Base-by-base conservation (phyloP, 2,797 vertebrate genomes). In the Silurus lanzhouensis region DNA sequence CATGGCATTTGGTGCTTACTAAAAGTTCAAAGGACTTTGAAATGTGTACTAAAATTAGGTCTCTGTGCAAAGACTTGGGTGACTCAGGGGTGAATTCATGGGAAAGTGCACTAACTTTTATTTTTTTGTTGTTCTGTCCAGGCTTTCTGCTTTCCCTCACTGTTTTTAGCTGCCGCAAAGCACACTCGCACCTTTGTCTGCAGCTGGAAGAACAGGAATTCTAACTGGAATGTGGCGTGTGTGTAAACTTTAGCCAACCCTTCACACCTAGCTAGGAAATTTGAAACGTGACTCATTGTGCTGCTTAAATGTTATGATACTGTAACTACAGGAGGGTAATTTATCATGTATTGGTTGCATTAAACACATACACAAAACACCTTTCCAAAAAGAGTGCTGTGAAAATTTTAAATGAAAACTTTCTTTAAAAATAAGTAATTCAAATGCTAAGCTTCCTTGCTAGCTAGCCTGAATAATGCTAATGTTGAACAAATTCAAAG, bases 171-270 rank as follows among this genome's bases (percentile, higher is more conserved):
- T 81, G 84, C 79, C 83, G 78, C 75, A 55, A 78, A 84, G 68
- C 84, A 88, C 86, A 87, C 83, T 87, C 17, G 0, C 13, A 83
- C 72, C 87, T 88, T 88, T 90, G 84, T 90, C 75, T 88, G 83
- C 76, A 81, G 64, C 68, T 86, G 84, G 84, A 87, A 84, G 82
- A 89, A 87, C 86, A 87, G 87, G 87, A 89, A 87, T 84, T 74
- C 86, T 67, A 74, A 79, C 83, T 84, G 84, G 64, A 90, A 86
- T 88, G 88, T 78, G 85, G 84, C 79, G 89, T 85, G 76, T 71
- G 77, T 85, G 83, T 83, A 20, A 86, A 91, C 88, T 77, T 83
- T 87, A 84, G 84, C 71, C 67, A 72, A 66, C 25, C 67, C 46
- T 89, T 87, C 86, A 75, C 86, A 81, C 75, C 79, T 83, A 72